A percentile compares a stretch with the other conserved stretches of the same genome.
phyloP scores from a whole-genome alignment of 2,797 vertebrate genomes.

The Melanotaenia boesemani region DNA sequence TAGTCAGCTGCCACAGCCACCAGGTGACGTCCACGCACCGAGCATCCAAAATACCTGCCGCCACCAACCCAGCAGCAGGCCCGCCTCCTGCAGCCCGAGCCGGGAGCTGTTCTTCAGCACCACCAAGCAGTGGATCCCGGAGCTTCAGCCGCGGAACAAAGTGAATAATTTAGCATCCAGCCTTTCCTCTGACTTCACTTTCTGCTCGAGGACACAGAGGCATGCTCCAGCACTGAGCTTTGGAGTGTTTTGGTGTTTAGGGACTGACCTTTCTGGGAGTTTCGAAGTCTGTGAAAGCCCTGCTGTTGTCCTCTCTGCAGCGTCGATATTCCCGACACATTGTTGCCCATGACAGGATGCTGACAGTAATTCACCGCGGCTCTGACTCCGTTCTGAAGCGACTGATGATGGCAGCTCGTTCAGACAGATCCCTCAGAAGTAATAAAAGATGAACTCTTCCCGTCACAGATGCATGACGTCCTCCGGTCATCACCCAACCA shows the following conservation, averaged over 20 bases:
- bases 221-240: too few relatives aligned
- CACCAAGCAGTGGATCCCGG: constrained; percentile 9
- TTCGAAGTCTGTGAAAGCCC: constrained; percentile 73
- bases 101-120: constrained; percentile 84
- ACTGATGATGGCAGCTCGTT: background rate
- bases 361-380: background rate
- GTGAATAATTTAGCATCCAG: background rate
- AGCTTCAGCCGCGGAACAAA: background rate
- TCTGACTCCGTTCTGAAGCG: background rate
- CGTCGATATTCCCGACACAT: constrained; percentile 62
- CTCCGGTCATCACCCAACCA: background rate
- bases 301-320: constrained; percentile 74
- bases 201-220: background rate
- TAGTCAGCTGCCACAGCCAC: too few relatives aligned
- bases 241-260: background rate
- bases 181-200: background rate
- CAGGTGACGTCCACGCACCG: background rate
- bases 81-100: constrained; percentile 27
- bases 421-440: background rate
- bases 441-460: background rate
- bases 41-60: background rate
- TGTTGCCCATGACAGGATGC: constrained; percentile 67
- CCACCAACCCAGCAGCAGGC: background rate
- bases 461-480: background rate
- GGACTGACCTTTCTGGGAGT: constrained; percentile 76